Base-by-base conservation (phyloP, 2,113 vertebrate genomes). In the Cyprinus carpio region DNA sequence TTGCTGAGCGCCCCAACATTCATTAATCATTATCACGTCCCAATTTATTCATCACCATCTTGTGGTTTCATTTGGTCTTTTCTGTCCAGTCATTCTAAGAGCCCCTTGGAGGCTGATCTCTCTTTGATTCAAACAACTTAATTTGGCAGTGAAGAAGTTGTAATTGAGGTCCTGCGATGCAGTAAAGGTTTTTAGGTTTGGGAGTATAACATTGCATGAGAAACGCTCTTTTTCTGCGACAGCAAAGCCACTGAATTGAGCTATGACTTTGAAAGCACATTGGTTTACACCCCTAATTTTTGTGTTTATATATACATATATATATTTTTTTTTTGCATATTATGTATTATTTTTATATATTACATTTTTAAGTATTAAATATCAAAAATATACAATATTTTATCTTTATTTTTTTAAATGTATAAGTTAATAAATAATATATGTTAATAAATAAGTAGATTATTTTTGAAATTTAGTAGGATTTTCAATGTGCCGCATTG, bases 11-110 rank as follows among this genome's bases (percentile, higher is more conserved):
- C 74, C 40, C 62, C 71, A 25, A 60, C 64, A 72, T 72, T 60
- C 65, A 16, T 76, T 78, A 81, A 62, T 29, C 71, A 83, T 62
- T 31, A 64, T 6, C 54, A 43, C 43, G 7, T 69, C 67, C 81
- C 10, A 6, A 37, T 76, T 76, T 64, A 27, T 18, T 74, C 79
- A 86, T 82, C 3, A 54, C 56, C 56, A 9, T 82, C 81, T 27
- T 75, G 82, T 82, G 80, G 51, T 88, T 43, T 91, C 69, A 87
- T 18, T 88, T 0, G 12, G 20, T 20, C 23, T 27, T 54, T 9
- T 54, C 27, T 71, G 67, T 2, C 31, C 67, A n/a, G 56, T 60
- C 56, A 10, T 60, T 60, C 2, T 40, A 40, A 81, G 16, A 29
- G 43, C 46, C 58, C 58, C 15, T 43, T 29, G 15, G 37, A 20